phyloP scores from a whole-genome alignment of 1,140 invertebrate genomes.

The Philopotamus ludificatus region DNA sequence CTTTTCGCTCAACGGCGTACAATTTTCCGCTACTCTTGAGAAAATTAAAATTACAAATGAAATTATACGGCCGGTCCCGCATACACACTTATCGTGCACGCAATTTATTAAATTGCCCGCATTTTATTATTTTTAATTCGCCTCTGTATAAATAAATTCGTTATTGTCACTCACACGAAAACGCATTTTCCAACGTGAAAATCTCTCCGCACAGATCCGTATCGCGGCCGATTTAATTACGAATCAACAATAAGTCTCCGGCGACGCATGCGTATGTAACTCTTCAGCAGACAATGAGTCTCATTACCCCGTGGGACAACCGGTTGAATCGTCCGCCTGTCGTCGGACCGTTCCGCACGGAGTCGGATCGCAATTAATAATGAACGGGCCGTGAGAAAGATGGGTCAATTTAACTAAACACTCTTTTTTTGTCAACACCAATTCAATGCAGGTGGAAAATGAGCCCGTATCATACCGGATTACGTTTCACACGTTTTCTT shows the following conservation, averaged over 20 bases:
- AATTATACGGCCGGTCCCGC: too few species aligned
- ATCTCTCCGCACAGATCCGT: conserved; percentile 7
- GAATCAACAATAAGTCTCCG: conserved; percentile 23
- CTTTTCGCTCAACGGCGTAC: too few species aligned
- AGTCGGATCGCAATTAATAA: neutral
- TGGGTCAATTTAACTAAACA: conserved; percentile 15
- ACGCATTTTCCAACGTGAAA: neutral
- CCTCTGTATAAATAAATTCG: neutral
- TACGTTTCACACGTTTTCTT: neutral
- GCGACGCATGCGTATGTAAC: conserved; percentile 9
- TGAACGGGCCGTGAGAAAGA: conserved; percentile 19
- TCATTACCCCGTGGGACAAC: conserved; percentile 19
- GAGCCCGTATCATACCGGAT: neutral
- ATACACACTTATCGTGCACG: neutral
- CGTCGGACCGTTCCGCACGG: neutral
- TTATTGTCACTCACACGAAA: conserved; percentile 19
- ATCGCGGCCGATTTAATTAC: conserved; percentile 25
- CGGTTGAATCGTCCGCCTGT: neutral
- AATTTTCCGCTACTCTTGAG: too few species aligned
- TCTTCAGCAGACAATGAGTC: conserved; percentile 16
- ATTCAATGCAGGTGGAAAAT: neutral
- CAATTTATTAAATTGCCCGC: conserved; percentile 16
- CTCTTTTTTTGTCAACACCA: conserved; percentile 17
- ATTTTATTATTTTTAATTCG: neutral
- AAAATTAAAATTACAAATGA: neutral